A percentile compares a stretch with the other conserved stretches of the same genome.
phyloP scores from a whole-genome alignment of 2,113 vertebrate species.

The Anoura caudifer region DNA sequence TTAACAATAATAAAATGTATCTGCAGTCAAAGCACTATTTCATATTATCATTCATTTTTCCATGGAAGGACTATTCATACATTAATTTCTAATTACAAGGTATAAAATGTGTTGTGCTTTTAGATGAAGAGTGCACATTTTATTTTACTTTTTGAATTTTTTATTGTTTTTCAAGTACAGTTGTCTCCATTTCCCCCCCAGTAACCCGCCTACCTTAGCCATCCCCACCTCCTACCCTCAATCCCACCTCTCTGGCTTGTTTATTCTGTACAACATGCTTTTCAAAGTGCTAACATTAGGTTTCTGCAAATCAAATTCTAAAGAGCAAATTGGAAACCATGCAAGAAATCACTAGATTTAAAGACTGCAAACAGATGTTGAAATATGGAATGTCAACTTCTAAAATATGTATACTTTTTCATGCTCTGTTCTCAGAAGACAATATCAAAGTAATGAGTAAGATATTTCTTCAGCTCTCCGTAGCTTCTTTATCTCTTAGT shows the following conservation, averaged over 20 bases:
- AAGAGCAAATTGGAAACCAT: constrained; percentile 38
- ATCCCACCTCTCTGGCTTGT: neutral
- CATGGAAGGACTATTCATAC: neutral
- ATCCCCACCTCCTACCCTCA: too few relatives aligned
- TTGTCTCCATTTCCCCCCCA: too few relatives aligned
- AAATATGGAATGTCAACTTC: constrained; percentile 33
- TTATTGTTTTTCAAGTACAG: too few relatives aligned
- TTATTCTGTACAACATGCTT: neutral
- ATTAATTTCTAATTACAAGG: constrained; percentile 24
- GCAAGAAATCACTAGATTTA: constrained; percentile 28
- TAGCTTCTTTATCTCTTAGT: neutral
- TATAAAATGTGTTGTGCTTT: neutral
- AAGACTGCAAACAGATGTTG: constrained; percentile 38
- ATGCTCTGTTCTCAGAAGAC: neutral
- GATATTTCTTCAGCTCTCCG: neutral
- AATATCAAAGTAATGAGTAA: constrained; percentile 36
- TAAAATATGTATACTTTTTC: neutral
- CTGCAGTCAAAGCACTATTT: constrained; percentile 30
- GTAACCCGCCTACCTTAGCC: too few relatives aligned
- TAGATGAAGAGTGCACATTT: neutral
- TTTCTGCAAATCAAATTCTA: constrained; percentile 52
- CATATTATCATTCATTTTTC: constrained; percentile 33
- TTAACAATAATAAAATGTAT: constrained; percentile 29
- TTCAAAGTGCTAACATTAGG: neutral
- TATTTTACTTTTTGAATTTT: neutral